Base-by-base conservation (phyloP, 1,140 invertebrate genomes). In the Colletes gigas region DNA sequence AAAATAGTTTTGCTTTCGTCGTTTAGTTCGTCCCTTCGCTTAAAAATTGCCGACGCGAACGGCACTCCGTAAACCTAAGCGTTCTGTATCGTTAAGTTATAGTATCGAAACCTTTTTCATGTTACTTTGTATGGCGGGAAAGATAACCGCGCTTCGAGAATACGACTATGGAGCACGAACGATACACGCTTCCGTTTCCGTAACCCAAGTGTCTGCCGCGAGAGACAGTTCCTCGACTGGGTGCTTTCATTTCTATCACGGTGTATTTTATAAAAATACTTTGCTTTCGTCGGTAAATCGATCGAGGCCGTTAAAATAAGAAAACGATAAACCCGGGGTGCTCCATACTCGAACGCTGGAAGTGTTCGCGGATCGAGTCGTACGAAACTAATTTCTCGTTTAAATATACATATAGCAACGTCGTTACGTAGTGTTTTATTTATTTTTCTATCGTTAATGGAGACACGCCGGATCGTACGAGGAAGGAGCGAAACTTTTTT, bases 1-100 rank as follows among this genome's bases (percentile, higher is more conserved):
- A 92, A 92, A 92, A 92, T 92, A 92, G 89, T 87, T 88, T 90
- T 47, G 69, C 69, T 74, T 78, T 83, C 73, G 19, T 82, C 44
- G 55, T 65, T 65, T 66, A 66, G 44, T 70, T 57, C 30, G 70
- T 85, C 65, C 17, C 21, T 39, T 78, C 73, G 8, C 75, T 83
- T 81, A 80, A 80, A 68, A 84, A 82, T 68, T 77, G 78, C 59
- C 78, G 60, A 19, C 75, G 82, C 82, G 84, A 86, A 21, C 77
- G 55, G 55, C 81, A 81, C 14, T 72, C 41, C 63, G 57, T 89
- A 83, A 73, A 84, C 19, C 85, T 89, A 89, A 81, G 66, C 83
- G 69, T 39, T 83, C 68, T 74, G 81, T 69, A 67, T 89, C 84
- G 83, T 89, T 78, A 88, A 89, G 88, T 89, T 88, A 89, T 83